phyloP scores from a whole-genome alignment of 2,888 invertebrate species.

The Lumbricus terrestris region DNA sequence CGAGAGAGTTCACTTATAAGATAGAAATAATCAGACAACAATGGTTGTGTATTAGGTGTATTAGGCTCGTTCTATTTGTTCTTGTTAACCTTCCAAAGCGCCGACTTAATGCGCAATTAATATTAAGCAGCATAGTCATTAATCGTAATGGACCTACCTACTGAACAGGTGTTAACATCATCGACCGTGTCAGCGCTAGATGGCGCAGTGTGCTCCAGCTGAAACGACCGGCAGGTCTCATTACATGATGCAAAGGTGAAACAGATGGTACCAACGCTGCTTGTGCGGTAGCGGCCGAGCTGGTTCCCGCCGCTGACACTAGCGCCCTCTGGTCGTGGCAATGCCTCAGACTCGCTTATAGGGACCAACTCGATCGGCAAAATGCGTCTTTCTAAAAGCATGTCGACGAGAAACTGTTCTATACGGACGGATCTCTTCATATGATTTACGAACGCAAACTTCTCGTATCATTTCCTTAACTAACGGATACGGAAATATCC shows the following conservation, averaged over 20 bases:
- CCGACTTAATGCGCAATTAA: neutral
- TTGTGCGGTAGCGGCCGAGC: neutral
- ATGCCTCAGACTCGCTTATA: neutral
- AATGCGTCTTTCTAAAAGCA: neutral
- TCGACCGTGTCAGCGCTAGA: neutral
- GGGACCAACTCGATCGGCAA: neutral
- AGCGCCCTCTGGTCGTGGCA: neutral
- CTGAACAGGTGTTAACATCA: neutral
- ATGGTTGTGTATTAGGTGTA: neutral
- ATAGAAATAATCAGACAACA: neutral
- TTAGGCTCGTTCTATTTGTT: too few relatives aligned
- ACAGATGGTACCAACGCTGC: neutral
- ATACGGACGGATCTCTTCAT: neutral
- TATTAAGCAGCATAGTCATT: neutral
- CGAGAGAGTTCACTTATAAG: too few relatives aligned
- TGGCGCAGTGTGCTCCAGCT: neutral
- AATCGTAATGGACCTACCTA: neutral
- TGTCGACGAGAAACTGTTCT: neutral
- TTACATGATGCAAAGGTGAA: too few relatives aligned
- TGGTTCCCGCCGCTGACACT: conserved; percentile 4
- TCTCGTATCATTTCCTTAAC: neutral
- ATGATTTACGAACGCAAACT: neutral
- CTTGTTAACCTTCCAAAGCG: neutral
- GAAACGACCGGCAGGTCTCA: too few relatives aligned
- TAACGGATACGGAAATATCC: neutral